Conservation (phyloP, 2,113 vertebrate species). For the Eidolon helvum region DNA sequence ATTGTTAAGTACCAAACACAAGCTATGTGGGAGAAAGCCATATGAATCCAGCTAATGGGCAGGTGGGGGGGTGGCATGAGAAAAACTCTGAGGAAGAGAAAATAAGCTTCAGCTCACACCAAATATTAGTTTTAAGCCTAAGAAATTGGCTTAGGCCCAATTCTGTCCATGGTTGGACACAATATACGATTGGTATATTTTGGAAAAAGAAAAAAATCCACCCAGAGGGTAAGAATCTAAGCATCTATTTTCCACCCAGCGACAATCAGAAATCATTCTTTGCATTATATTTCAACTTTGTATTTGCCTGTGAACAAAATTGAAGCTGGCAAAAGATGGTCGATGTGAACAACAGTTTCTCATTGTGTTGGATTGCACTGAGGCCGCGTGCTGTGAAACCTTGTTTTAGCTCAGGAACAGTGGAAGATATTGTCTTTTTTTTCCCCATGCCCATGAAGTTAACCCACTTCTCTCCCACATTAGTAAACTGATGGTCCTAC, state of each 20-base stretch:
- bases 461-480: conserved; percentile 28
- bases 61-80: not conserved
- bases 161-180: conserved; percentile 32
- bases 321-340: conserved; percentile 52
- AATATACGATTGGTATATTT: conserved; percentile 7
- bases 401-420: conserved; percentile 37
- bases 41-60: conserved; percentile 35
- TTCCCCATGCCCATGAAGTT: not conserved
- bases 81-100: not conserved
- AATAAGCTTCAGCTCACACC: conserved; percentile 19
- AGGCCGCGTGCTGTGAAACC: conserved; percentile 46
- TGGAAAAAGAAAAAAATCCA: not conserved
- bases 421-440: conserved; percentile 39
- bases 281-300: conserved; percentile 49
- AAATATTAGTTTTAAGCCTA: conserved; percentile 46
- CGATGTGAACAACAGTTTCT: conserved; percentile 61
- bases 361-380: conserved; percentile 59
- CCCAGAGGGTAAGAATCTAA: conserved; percentile 41
- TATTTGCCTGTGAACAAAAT: conserved; percentile 61
- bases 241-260: conserved; percentile 50
- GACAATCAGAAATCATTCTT: conserved; percentile 66
- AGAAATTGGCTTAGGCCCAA: not conserved
- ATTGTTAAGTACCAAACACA: not conserved
- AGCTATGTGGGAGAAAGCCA: not conserved
- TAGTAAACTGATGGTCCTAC: not conserved